Evolutionary conservation across 2,797 vertebrate genomes (phyloP).

Genomic region (Ptychobarbus kaznakovi): DNA sequence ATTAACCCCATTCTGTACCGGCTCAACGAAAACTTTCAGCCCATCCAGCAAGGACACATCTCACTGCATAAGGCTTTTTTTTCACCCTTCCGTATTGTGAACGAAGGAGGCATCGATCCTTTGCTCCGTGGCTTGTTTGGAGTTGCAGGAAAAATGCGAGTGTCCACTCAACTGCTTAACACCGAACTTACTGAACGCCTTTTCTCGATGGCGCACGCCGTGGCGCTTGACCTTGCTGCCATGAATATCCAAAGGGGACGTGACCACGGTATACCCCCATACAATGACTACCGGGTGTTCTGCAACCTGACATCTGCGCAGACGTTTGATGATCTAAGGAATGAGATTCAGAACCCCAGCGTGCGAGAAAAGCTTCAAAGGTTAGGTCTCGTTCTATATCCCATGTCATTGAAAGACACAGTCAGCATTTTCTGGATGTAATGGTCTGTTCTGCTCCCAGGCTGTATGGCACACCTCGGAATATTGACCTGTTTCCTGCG

Average conservation of each 20-base stretch:
- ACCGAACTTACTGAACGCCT: constrained; percentile 95
- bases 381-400: constrained; percentile 66
- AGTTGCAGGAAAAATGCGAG: constrained; percentile 94
- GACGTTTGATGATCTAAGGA: constrained; percentile 91
- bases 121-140: constrained; percentile 94
- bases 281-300: constrained; percentile 95
- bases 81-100: constrained; percentile 96
- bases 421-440: neutral
- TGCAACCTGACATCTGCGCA: constrained; percentile 93
- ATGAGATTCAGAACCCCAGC: constrained; percentile 91
- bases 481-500: constrained; percentile 96
- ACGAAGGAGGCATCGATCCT: constrained; percentile 97
- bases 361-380: constrained; percentile 92
- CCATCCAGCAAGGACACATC: constrained; percentile 91
- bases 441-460: constrained; percentile 65
- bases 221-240: constrained; percentile 95
- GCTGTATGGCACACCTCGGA: constrained; percentile 92
- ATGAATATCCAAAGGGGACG: constrained; percentile 97
- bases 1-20: constrained; percentile 94
- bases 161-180: constrained; percentile 91
- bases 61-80: constrained; percentile 97
- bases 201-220: constrained; percentile 96
- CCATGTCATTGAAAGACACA: neutral
- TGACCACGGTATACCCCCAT: constrained; percentile 95
- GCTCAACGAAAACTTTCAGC: constrained; percentile 89